Conservation (phyloP, 2,797 vertebrate species). For the Holocentrus rufus region DNA sequence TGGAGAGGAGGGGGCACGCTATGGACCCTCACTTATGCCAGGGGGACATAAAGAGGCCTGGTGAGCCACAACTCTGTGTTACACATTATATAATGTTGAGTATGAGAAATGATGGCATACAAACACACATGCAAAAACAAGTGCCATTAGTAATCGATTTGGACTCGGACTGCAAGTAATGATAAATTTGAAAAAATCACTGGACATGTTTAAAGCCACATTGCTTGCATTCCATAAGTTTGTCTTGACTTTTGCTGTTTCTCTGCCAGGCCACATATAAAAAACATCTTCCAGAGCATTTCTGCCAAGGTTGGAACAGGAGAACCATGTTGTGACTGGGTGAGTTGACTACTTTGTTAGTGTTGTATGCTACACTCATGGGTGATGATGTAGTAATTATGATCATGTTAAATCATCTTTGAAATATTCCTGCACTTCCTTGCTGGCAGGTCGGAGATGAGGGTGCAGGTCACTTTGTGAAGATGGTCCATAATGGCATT, state of each 20-base stretch:
- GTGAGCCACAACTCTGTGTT: constrained; percentile 75
- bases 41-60: constrained; percentile 96
- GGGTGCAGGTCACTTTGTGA: constrained; percentile 96
- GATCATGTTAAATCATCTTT: neutral
- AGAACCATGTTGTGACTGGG: constrained; percentile 98
- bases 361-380: neutral
- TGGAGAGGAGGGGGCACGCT: constrained; percentile 95
- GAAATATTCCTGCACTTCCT: neutral
- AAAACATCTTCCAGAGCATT: constrained; percentile 96
- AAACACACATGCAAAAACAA: neutral
- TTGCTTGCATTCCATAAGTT: neutral
- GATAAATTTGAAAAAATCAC: neutral
- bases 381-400: neutral
- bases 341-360: constrained; percentile 70
- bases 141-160: no score
- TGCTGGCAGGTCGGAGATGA: constrained; percentile 93
- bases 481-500: constrained; percentile 99
- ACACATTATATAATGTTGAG: neutral
- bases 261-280: constrained; percentile 91
- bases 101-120: neutral
- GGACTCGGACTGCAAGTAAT: no score
- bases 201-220: neutral
- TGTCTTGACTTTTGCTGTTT: neutral
- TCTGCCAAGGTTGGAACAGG: constrained; percentile 96
- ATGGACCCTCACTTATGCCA: constrained; percentile 97